Conservation (phyloP, 2,888 invertebrate species). For the Elegia similella region DNA sequence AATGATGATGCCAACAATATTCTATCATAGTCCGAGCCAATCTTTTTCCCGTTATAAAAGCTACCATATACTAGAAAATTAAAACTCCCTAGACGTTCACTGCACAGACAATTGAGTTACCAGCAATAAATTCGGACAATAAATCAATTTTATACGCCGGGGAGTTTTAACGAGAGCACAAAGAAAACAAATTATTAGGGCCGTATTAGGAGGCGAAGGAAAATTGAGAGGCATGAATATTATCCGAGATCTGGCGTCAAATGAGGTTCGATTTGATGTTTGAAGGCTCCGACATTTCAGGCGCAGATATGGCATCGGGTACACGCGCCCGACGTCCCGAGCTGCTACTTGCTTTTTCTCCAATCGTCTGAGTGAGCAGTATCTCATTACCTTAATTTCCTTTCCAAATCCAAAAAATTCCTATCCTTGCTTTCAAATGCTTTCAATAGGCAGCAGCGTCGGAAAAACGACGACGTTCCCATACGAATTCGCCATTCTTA, state of each 20-base stretch:
- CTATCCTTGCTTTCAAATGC: too few relatives aligned
- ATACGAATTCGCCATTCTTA: too few relatives aligned
- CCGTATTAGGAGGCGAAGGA: constrained; percentile 5
- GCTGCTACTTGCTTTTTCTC: too few relatives aligned
- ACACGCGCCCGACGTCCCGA: too few relatives aligned
- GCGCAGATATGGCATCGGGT: too few relatives aligned
- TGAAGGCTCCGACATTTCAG: constrained; percentile 10
- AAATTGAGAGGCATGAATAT: constrained; percentile 7
- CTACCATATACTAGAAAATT: constrained; percentile 30
- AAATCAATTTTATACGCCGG: constrained; percentile 55
- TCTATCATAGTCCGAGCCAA: too few relatives aligned
- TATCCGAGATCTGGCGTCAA: constrained; percentile 47
- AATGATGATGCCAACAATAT: too few relatives aligned
- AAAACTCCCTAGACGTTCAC: constrained; percentile 42
- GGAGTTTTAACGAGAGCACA: constrained; percentile 45
- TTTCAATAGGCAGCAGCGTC: too few relatives aligned
- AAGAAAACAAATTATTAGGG: constrained; percentile 39
- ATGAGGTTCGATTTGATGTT: constrained; percentile 42
- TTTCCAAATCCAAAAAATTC: too few relatives aligned
- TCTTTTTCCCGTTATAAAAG: not conserved
- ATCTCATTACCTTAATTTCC: too few relatives aligned
- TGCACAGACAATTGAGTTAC: constrained; percentile 59
- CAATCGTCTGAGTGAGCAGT: too few relatives aligned
- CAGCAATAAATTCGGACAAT: constrained; percentile 47
- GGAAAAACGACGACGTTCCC: too few relatives aligned